Evolutionary conservation across 2,113 vertebrate genomes (phyloP).

Genomic region (Macquaria australasica): DNA sequence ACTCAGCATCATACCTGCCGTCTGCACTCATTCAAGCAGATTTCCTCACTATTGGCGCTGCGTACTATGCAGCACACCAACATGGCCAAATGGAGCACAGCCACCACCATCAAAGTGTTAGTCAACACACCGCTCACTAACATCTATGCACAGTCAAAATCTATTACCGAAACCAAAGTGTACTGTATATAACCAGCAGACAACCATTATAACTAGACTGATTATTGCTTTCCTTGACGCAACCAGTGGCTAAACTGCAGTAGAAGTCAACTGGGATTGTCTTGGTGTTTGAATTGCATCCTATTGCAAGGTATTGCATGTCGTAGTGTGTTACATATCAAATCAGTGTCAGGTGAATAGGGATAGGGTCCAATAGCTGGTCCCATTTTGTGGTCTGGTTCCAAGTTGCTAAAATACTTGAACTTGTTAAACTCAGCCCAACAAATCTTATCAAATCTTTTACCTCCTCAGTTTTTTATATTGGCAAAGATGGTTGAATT

Average conservation of each 20-base stretch:
- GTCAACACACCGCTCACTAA: background rate
- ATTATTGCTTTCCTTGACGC: background rate
- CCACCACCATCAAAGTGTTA: background rate
- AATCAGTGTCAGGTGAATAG: background rate
- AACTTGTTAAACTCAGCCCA: background rate
- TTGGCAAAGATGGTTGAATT: background rate
- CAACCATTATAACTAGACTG: background rate
- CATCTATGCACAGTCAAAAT: background rate
- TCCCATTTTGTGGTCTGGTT: background rate
- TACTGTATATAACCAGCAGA: too few species aligned
- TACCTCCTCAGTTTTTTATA: background rate
- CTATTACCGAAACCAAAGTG: background rate
- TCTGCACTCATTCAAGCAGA: conserved; percentile 1
- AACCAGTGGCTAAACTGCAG: conserved; percentile 1
- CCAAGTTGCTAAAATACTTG: background rate
- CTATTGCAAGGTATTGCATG: background rate
- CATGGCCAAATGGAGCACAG: background rate
- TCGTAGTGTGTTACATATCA: background rate
- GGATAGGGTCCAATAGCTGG: background rate
- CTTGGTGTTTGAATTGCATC: background rate
- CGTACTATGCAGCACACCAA: background rate
- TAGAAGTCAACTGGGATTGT: background rate
- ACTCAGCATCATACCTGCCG: background rate
- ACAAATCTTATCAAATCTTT: background rate
- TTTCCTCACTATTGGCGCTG: background rate